Evolutionary conservation across 2,113 vertebrate species (phyloP).

Genomic region (Crypturellus undulatus): DNA sequence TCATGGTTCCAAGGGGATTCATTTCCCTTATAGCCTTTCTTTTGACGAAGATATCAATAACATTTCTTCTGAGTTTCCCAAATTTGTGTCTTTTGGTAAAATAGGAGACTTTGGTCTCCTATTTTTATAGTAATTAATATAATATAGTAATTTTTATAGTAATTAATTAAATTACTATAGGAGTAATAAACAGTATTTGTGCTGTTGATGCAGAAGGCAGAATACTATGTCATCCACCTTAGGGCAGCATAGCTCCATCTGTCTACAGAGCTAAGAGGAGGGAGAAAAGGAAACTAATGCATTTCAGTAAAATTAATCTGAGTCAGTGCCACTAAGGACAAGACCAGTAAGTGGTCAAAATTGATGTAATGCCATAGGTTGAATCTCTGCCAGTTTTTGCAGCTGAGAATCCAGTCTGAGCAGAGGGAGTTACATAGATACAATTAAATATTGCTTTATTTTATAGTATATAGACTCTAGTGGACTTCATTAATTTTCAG

Average conservation of each 20-base stretch:
- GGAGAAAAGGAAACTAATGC: not conserved
- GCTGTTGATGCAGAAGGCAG: not conserved
- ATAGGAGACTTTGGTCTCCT: not conserved
- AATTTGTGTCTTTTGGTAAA: not conserved
- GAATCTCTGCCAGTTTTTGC: not conserved
- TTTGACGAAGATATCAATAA: not conserved
- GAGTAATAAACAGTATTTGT: not conserved
- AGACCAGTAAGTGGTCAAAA: not conserved
- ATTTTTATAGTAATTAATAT: no score
- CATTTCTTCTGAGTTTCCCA: not conserved
- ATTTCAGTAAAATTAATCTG: not conserved
- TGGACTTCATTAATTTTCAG: slow-evolving; percentile 19
- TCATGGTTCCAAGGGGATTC: not conserved
- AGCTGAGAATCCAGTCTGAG: not conserved
- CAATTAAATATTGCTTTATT: slow-evolving; percentile 31
- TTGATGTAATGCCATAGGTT: not conserved
- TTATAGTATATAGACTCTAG: not conserved
- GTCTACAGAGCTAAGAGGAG: not conserved
- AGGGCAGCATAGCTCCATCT: not conserved
- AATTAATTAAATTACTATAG: no score
- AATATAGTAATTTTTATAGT: no score
- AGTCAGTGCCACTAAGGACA: not conserved
- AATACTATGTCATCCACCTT: not conserved
- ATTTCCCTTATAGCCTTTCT: not conserved
- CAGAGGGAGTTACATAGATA: not conserved